Conservation (phyloP, 2,797 vertebrate genomes). For the Sphenodon punctatus region DNA sequence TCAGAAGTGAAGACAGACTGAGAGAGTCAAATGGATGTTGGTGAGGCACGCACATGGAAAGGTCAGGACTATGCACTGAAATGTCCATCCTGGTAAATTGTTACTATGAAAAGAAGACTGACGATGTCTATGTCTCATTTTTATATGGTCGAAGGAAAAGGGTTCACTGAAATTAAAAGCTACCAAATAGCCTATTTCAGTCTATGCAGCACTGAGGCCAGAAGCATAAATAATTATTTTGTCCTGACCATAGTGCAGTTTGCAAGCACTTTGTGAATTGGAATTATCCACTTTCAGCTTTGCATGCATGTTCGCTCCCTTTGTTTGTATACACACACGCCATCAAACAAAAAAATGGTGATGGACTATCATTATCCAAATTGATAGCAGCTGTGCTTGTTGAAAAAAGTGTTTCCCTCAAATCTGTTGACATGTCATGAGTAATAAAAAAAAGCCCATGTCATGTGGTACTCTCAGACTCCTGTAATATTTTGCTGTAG, state of each 20-base stretch:
- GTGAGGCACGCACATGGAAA: neutral
- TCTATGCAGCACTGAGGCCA: constrained; percentile 40
- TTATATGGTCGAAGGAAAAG: constrained; percentile 15
- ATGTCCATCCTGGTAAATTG: neutral
- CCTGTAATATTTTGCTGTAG: constrained; percentile 50
- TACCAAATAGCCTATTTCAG: constrained; percentile 40
- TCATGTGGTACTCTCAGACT: constrained; percentile 48
- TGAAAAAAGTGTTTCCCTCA: constrained; percentile 66
- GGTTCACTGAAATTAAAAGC: constrained; percentile 54
- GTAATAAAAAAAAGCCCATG: constrained; percentile 57
- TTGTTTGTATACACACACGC: constrained; percentile 71
- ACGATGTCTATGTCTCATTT: constrained; percentile 44
- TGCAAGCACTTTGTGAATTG: constrained; percentile 60
- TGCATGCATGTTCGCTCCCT: constrained; percentile 59
- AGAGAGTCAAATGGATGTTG: neutral
- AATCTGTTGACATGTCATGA: constrained; percentile 69
- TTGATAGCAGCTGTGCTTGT: constrained; percentile 79
- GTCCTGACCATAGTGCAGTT: constrained; percentile 45
- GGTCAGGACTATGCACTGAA: neutral
- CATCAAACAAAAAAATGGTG: constrained; percentile 62
- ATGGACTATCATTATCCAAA: constrained; percentile 77
- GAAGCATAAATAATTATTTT: constrained; percentile 63
- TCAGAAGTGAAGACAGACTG: neutral
- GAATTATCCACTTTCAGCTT: constrained; percentile 55
- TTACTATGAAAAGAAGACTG: neutral